A percentile compares a stretch with the other conserved stretches of the same genome.
Conservation (phyloP, 2,797 vertebrate species). For the Onychomys torridus region DNA sequence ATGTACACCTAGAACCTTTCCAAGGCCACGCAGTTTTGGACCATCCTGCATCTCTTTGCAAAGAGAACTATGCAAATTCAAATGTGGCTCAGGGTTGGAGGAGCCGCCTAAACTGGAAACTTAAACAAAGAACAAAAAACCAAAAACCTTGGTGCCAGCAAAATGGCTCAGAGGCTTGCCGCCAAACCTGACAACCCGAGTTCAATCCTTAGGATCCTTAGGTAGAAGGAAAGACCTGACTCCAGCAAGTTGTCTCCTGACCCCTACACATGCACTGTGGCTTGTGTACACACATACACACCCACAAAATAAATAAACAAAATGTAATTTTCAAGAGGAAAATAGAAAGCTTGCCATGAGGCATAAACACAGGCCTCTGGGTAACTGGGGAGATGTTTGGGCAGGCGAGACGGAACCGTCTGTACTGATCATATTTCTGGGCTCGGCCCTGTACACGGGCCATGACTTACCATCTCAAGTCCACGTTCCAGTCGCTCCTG, state of each 20-base stretch:
- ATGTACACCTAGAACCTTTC: background rate
- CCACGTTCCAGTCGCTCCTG: slow-evolving; percentile 69
- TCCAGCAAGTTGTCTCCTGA: background rate
- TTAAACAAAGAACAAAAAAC: background rate
- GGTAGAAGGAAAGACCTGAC: background rate
- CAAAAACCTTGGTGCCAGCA: no score
- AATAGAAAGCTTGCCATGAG: background rate
- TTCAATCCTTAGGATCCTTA: background rate
- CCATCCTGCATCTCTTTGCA: background rate
- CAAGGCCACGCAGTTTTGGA: background rate
- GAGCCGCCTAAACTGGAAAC: background rate
- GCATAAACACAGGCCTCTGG: background rate
- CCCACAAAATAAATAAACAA: background rate
- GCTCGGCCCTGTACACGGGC: background rate
- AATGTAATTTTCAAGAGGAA: slow-evolving; percentile 23
- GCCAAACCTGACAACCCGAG: background rate
- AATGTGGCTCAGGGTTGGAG: background rate
- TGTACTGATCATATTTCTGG: slow-evolving; percentile 65
- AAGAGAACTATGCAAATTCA: background rate
- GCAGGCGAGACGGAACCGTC: background rate
- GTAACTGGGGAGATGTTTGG: background rate
- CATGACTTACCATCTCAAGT: slow-evolving; percentile 13
- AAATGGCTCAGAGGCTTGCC: background rate
- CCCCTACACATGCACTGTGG: background rate
- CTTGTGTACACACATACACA: background rate